phyloP scores from a whole-genome alignment of 2,888 invertebrate genomes.

The Drosophila gaucha region DNA sequence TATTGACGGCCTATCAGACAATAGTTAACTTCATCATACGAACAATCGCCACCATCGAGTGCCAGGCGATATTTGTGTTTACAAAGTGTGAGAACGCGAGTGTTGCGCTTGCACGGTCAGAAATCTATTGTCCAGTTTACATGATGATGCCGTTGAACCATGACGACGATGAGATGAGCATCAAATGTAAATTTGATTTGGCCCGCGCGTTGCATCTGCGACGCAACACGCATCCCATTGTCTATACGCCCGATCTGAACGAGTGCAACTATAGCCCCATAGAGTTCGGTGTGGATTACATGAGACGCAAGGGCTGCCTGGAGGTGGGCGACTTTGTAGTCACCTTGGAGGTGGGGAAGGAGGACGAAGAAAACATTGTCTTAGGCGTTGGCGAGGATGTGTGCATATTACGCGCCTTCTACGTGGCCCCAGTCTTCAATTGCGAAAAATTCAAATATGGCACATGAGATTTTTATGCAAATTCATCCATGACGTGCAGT shows the following conservation, averaged over 20 bases:
- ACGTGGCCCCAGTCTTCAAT: constrained; percentile 70
- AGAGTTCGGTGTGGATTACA: constrained; percentile 80
- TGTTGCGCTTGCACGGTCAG: constrained; percentile 72
- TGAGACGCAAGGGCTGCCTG: constrained; percentile 68
- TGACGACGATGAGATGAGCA: constrained; percentile 48
- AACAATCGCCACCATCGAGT: constrained; percentile 81
- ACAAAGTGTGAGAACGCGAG: constrained; percentile 76
- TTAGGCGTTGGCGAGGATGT: constrained; percentile 72
- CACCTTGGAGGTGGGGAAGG: constrained; percentile 74
- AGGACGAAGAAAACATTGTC: constrained; percentile 67
- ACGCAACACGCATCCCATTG: constrained; percentile 75
- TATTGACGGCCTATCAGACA: constrained; percentile 70
- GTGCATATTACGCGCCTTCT: constrained; percentile 80
- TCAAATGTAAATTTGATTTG: constrained; percentile 63
- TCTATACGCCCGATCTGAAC: constrained; percentile 73
- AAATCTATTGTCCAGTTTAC: constrained; percentile 84
- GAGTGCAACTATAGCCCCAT: constrained; percentile 63
- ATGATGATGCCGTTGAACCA: constrained; percentile 71
- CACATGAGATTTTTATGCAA: constrained; percentile 24
- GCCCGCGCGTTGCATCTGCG: constrained; percentile 73
- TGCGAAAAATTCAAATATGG: constrained; percentile 75
- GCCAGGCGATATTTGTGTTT: constrained; percentile 80
- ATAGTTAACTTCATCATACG: constrained; percentile 82
- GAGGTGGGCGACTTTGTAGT: constrained; percentile 83
- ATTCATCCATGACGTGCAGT: constrained; percentile 30